Base-by-base conservation (phyloP, 2,797 vertebrate species). In the Hydrocynus forskahlii region DNA sequence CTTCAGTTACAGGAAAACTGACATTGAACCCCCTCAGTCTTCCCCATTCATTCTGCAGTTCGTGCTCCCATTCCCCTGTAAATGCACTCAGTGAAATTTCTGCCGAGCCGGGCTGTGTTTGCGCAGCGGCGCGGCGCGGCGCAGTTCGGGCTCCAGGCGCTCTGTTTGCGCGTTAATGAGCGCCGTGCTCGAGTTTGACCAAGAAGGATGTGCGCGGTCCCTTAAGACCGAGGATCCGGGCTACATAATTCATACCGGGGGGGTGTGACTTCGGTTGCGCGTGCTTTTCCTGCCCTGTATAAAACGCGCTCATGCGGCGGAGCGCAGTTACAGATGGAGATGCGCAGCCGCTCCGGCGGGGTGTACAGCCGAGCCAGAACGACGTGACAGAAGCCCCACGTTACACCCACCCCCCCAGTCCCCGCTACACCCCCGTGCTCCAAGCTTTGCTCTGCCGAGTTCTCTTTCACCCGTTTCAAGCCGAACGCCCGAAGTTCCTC, bases 191-290 rank as follows among this genome's bases (percentile, higher is more conserved):
- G 7, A 70, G 13, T 14, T 1, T 14, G 67, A 12, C 9, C 10
- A 50, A 82, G 83, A 68, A 84, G 29, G 87, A 90, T 86, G 89
- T 69, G 80, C 79, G 87, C 83, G 79, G 89, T 90, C 88, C 92
- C 90, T 92, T 91, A 89, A 89, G 90, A 91, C 88, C 83, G 89
- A 89, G 88, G 87, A 90, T 89, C 89, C 91, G 85, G 89, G 90
- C 94, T 95, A 94, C 92, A 94, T 95, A 94, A 95, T 94, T 94
- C 94, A 95, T 94, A 91, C 92, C 86, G 91, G 90, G 91, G 93
- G 94, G 94, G 94, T 94, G 94, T 94, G 92, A 67, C 55, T 59
- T 94, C 92, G 93, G 89, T 87, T 92, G 91, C 86, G 90, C 76
- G 81, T 92, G 88, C 82, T 86, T 90, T 91, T 91, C 90, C 91